Conservation (phyloP, 2,888 invertebrate genomes). For the Cacoxenus indagator region DNA sequence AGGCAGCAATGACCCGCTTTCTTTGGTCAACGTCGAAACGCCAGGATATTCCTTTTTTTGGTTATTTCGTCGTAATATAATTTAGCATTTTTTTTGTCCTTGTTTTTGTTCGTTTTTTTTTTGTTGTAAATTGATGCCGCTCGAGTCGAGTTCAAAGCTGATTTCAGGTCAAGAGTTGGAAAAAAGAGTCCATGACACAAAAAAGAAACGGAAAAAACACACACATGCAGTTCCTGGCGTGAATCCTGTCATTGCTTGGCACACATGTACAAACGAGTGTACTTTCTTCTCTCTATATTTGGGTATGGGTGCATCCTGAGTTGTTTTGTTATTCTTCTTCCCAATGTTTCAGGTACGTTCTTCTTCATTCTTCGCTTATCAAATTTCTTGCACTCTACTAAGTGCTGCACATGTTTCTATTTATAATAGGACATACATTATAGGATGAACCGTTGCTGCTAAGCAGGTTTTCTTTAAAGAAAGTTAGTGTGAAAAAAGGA, state of each 20-base stretch:
- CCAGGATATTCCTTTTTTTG: neutral
- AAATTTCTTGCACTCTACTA: slow-evolving; percentile 54
- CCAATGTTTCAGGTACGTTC: neutral
- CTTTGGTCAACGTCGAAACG: neutral
- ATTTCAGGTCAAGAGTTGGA: slow-evolving; percentile 55
- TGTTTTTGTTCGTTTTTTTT: slow-evolving; percentile 17
- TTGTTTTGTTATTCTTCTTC: slow-evolving; percentile 1
- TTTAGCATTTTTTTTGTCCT: neutral
- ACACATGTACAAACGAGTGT: neutral
- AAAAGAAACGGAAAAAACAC: slow-evolving; percentile 27
- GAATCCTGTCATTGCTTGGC: slow-evolving; percentile 25
- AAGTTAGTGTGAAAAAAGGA: neutral
- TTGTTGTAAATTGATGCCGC: slow-evolving; percentile 53
- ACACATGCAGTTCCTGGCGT: neutral
- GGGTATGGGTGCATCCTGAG: neutral
- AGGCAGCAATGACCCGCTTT: slow-evolving; percentile 20
- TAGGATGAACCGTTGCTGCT: neutral
- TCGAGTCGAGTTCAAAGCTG: slow-evolving; percentile 46
- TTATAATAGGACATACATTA: neutral
- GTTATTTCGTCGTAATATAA: slow-evolving; percentile 3
- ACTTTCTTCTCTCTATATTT: neutral
- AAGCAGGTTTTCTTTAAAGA: neutral
- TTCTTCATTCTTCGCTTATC: slow-evolving; percentile 44
- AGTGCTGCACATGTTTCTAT: slow-evolving; percentile 37
- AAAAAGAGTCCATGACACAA: slow-evolving; percentile 11